Evolutionary conservation across 2,888 invertebrate genomes (phyloP), one percentile per base, ranked within the genome.

Genomic region (Polydrusus cervinus): DNA sequence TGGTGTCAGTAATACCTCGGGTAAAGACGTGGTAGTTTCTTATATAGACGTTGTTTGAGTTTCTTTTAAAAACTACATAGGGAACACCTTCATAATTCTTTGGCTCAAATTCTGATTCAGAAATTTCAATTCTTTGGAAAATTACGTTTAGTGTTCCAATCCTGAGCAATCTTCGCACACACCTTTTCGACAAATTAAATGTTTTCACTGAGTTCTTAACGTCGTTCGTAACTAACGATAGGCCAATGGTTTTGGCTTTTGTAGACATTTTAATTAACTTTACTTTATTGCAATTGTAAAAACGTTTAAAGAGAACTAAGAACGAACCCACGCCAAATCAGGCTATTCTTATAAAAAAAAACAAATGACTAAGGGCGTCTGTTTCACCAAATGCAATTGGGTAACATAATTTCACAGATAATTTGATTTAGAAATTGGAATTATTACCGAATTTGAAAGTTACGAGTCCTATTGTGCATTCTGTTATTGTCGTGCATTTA

Each of bases 71-170:
- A 14, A 74, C 38, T 6, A 67, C 14, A 43, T 77, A 77, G 13
- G 62, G 51, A 9, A 67, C 45, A 8, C 14, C 38, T 45, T 74
- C 74, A 25, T 55, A 75, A 40, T n/a, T 61, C 20, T 53, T 67
- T 10, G 9, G n/a, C 18, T 34, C 68, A 49, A 77, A 77, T 53
- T 77, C 77, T 6, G 25, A 38, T 10, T 66, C 47, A 3, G 73
- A 18, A 10, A 77, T 64, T 16, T 67, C 57, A 25, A 77, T 49
- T 68, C 77, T 49, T n/a, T 25, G 45, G 38, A 74, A 65, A 5
- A 72, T 34, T 7, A 77, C 57, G 49, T 77, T 77, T 14, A 77
- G n/a, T 3, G 66, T 14, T 10, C 70, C 45, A 20, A 77, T 72
- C 43, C 71, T 69, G 11, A 75, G 40, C 5, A 77, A 53, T 49